phyloP scores from a whole-genome alignment of 2,113 vertebrate species.

The Trachemys scripta region DNA sequence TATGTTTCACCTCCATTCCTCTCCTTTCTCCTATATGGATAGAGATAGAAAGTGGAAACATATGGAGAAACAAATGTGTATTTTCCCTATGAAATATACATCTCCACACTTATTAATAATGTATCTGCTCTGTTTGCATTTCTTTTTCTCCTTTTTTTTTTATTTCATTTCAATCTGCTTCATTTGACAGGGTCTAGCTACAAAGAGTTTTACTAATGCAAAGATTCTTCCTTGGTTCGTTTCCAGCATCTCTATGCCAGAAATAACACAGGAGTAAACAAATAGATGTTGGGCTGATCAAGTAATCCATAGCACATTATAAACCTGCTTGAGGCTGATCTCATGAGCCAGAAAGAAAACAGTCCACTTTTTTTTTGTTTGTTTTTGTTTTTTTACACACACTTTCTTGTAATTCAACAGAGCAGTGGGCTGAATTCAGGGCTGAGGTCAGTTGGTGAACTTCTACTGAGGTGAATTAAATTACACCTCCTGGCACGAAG shows the following conservation, averaged over 20 bases:
- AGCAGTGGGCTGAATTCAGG: neutral
- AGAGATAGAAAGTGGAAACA: neutral
- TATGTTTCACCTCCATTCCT: neutral
- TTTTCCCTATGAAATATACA: neutral
- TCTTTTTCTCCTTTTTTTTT: neutral
- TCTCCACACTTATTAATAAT: neutral
- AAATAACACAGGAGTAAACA: neutral
- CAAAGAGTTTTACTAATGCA: neutral
- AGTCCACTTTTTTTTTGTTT: neutral
- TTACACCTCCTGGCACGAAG: neutral
- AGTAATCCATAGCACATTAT: neutral
- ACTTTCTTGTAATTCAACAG: neutral
- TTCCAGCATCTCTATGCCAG: neutral
- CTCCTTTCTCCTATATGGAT: neutral
- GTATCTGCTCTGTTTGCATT: conserved; percentile 13
- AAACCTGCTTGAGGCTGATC: neutral
- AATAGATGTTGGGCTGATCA: neutral
- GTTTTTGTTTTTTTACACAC: neutral
- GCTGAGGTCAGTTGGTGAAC: neutral
- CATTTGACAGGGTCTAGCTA: neutral
- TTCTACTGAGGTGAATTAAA: neutral
- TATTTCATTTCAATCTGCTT: neutral
- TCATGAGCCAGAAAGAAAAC: neutral
- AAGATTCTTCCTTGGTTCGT: neutral
- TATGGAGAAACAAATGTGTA: neutral